These are phyloP conservation scores for Paedocypris sp. DNA, from an alignment of 2,113 vertebrate genomes.

Conservation along the genomic window DNA sequence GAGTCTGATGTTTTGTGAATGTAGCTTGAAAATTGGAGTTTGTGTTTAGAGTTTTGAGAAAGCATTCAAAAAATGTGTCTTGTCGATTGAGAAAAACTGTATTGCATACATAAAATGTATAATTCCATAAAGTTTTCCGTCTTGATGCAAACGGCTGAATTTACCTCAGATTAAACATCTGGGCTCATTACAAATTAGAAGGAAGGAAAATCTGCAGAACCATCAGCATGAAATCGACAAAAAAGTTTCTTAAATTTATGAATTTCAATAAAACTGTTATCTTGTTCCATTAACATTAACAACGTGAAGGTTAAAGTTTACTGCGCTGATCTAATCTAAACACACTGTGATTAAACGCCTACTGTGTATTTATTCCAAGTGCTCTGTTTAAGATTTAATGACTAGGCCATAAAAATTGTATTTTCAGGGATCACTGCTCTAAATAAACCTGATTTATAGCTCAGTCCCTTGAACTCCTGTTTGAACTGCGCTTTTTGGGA, in stretches of 20 bases:
- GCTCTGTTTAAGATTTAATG: conserved; percentile 1
- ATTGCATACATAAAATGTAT: not conserved
- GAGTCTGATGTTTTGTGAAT: too few species aligned
- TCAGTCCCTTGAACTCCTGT: too few species aligned
- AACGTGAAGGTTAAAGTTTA: not conserved
- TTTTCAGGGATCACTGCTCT: conserved; percentile 17
- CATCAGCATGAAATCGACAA: conserved; percentile 1
- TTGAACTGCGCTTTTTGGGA: too few species aligned
- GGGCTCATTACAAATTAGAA: conserved; percentile 17
- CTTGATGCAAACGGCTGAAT: not conserved
- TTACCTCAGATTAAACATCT: conserved; percentile 14
- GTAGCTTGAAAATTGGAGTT: too few species aligned
- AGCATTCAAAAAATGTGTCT: too few species aligned
- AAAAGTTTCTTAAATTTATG: not conserved
- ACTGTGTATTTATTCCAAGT: not conserved
- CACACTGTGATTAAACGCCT: not conserved
- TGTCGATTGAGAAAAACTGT: too few species aligned
- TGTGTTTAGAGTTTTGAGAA: too few species aligned
- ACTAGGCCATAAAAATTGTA: conserved; percentile 4
- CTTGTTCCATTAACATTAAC: not conserved
- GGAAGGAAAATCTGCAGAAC: not conserved
- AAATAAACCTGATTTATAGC: too few species aligned
- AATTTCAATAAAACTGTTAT: not conserved
- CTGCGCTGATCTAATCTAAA: not conserved
- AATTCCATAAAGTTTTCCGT: not conserved